Evolutionary conservation across 2,888 invertebrate species (phyloP).

Genomic region (Apotomis capreana): DNA sequence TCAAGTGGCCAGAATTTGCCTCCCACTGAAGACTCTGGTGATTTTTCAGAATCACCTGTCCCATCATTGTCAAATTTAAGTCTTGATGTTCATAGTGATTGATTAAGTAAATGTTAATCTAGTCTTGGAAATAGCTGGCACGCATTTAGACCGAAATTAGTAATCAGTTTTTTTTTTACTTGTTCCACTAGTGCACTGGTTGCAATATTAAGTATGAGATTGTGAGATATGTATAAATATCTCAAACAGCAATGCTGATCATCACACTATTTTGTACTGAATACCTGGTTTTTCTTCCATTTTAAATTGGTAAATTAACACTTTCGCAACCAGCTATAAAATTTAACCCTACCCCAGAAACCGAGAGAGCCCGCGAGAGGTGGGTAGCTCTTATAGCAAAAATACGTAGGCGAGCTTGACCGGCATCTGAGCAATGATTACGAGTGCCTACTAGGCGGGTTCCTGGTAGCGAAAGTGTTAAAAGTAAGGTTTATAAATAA

Average conservation of each 20-base stretch:
- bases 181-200: neutral
- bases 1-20: slow-evolving; percentile 54
- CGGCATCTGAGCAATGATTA: too few relatives aligned
- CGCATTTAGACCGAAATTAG: neutral
- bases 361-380: too few relatives aligned
- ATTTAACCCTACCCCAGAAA: too few relatives aligned
- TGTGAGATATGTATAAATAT: neutral
- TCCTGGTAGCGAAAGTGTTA: too few relatives aligned
- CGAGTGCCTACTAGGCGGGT: too few relatives aligned
- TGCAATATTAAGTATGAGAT: neutral
- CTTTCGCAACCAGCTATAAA: too few relatives aligned
- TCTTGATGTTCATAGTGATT: slow-evolving; percentile 77
- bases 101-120: slow-evolving; percentile 53
- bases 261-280: neutral
- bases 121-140: neutral
- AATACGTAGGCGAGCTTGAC: too few relatives aligned
- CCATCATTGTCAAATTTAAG: slow-evolving; percentile 77
- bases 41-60: slow-evolving; percentile 74
- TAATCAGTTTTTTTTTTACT: neutral
- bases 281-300: slow-evolving; percentile 5
- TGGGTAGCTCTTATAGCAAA: too few relatives aligned
- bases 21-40: slow-evolving; percentile 71
- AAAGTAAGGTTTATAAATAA: neutral
- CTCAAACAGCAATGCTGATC: neutral
- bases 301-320: slow-evolving; percentile 5